These are phyloP conservation scores for Acanthococcus lagerstroemiae DNA, from an alignment of 2,888 invertebrate species.

Conservation along the genomic window DNA sequence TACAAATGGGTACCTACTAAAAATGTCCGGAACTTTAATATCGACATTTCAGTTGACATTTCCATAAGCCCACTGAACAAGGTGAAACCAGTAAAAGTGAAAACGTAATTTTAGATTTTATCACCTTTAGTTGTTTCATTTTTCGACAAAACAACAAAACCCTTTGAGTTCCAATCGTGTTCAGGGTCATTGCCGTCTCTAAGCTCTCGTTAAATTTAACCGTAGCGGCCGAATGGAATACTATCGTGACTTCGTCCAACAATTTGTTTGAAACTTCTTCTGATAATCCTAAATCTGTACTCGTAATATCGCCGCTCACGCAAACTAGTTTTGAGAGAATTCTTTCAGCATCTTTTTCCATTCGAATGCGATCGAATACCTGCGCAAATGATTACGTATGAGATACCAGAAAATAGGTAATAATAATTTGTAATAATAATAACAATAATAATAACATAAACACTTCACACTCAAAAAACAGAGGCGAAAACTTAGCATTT, in stretches of 20 bases:
- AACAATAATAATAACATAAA: too few species aligned
- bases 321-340: constrained; percentile 43
- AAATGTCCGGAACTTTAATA: too few species aligned
- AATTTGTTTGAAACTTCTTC: constrained; percentile 41
- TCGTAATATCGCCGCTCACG: constrained; percentile 43
- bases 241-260: constrained; percentile 44
- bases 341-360: constrained; percentile 36
- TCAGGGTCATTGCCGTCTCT: constrained; percentile 48
- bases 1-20: too few species aligned
- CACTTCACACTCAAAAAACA: too few species aligned
- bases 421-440: too few species aligned
- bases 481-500: too few species aligned
- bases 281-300: constrained; percentile 41
- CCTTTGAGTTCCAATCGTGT: constrained; percentile 48
- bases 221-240: constrained; percentile 54
- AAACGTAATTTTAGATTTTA: too few species aligned
- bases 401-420: too few species aligned
- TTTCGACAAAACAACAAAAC: constrained; percentile 48
- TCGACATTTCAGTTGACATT: too few species aligned
- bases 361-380: constrained; percentile 43
- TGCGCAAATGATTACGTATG: too few species aligned
- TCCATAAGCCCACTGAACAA: too few species aligned
- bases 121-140: constrained; percentile 46
- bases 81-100: too few species aligned
- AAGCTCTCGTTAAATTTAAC: constrained; percentile 52